Evolutionary conservation across 30 jellyfish, hydroid and myxozoan species (phyloP).

Genomic region (Cassiopea andromeda): DNA sequence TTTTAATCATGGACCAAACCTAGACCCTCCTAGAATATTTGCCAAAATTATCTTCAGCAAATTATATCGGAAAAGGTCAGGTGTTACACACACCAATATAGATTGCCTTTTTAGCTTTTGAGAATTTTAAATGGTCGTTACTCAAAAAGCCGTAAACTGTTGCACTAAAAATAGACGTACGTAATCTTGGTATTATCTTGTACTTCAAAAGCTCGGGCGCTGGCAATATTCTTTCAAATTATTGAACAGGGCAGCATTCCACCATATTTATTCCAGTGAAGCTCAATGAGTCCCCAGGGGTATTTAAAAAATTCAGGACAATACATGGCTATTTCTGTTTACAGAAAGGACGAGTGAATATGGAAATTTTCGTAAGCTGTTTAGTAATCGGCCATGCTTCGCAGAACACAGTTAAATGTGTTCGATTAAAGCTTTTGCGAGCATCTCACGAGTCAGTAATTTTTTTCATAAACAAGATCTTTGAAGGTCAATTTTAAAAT

Average conservation of each 20-base stretch:
- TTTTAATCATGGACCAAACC: neutral
- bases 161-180: no score
- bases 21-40: conserved; percentile 5
- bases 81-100: neutral
- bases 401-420: no score
- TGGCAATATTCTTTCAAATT: neutral
- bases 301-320: no score
- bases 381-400: no score
- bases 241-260: neutral
- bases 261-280: neutral
- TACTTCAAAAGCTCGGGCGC: neutral
- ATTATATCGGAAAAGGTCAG: neutral
- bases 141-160: no score
- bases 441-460: no score
- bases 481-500: no score
- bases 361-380: no score
- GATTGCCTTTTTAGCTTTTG: neutral
- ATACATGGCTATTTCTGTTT: no score
- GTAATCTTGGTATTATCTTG: neutral
- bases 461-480: no score
- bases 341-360: no score
- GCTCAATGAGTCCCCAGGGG: neutral
- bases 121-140: neutral
- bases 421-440: no score
- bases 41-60: neutral